A percentile compares a stretch with the other conserved stretches of the same genome.
phyloP scores from a whole-genome alignment of 1,140 invertebrate species.

The Drosophila baimaii region DNA sequence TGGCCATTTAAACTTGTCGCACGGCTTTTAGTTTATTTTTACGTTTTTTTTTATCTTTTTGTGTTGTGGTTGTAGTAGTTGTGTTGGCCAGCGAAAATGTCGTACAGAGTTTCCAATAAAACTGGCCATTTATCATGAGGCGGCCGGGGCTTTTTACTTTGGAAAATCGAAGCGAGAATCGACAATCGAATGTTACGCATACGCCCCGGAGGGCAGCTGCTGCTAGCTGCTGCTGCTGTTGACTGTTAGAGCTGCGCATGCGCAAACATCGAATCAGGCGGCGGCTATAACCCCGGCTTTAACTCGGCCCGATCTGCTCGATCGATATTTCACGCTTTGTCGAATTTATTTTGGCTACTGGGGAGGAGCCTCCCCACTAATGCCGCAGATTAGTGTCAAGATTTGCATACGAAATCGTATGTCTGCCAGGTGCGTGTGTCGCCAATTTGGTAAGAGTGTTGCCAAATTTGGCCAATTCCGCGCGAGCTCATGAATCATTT shows the following conservation, averaged over 20 bases:
- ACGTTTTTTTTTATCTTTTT: conserved; percentile 28
- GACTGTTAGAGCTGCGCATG: conserved; percentile 37
- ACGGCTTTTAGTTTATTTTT: conserved; percentile 41
- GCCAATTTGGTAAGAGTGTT: conserved; percentile 49
- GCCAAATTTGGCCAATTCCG: conserved; percentile 64
- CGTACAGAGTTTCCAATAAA: conserved; percentile 80
- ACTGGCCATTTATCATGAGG: conserved; percentile 77
- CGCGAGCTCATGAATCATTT: conserved; percentile 59
- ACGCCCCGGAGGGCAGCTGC: conserved; percentile 72
- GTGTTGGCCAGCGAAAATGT: conserved; percentile 71
- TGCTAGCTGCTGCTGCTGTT: conserved; percentile 41
- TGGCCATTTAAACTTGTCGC: conserved; percentile 75
- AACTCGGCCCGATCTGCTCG: conserved; percentile 50
- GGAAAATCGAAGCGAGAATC: conserved; percentile 39
- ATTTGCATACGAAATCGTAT: conserved; percentile 82
- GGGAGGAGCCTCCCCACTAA: conserved; percentile 73
- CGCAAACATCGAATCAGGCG: conserved; percentile 31
- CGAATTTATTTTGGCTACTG: conserved; percentile 45
- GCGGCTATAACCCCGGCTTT: conserved; percentile 64
- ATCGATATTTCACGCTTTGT: conserved; percentile 76
- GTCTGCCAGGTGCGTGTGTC: conserved; percentile 59
- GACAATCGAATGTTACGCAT: conserved; percentile 74
- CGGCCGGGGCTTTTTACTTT: conserved; percentile 16
- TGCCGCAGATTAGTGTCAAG: conserved; percentile 79
- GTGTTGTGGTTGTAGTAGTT: conserved; percentile 8